A percentile compares a stretch with the other conserved stretches of the same genome.
phyloP scores from a whole-genome alignment of 1,140 invertebrate genomes.

The Orchestia grillus region DNA sequence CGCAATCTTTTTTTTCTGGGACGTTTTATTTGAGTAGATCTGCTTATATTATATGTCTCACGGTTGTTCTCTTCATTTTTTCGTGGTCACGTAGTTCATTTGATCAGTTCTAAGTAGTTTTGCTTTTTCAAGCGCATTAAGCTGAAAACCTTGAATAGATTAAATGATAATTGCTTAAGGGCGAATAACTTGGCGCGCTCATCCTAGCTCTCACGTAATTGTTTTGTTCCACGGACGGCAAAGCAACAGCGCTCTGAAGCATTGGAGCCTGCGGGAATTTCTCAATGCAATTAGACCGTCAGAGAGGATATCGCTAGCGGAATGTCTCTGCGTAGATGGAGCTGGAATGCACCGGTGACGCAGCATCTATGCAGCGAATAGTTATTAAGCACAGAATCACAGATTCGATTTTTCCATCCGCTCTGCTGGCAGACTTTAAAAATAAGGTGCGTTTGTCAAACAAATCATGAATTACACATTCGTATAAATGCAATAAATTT shows the following conservation, averaged over 20 bases:
- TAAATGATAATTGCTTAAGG: not conserved
- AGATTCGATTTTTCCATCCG: not conserved
- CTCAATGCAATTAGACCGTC: not conserved
- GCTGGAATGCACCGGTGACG: not conserved
- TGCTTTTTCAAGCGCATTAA: not conserved
- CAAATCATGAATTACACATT: not conserved
- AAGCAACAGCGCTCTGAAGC: not conserved
- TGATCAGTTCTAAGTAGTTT: not conserved
- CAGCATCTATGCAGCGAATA: not conserved
- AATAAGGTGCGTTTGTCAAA: not conserved
- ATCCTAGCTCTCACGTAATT: not conserved
- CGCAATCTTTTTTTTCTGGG: not conserved
- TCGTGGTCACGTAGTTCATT: not conserved
- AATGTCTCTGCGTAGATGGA: no score
- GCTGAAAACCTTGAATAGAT: not conserved
- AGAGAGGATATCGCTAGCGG: not conserved
- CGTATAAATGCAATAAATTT: not conserved
- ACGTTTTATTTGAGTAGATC: not conserved
- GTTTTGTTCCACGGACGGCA: not conserved
- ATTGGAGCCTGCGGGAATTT: not conserved
- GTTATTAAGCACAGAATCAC: no score
- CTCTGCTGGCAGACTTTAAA: not conserved
- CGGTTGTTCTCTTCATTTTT: not conserved
- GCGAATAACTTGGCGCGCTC: not conserved
- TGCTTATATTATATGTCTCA: no score